Conservation (phyloP, 2,113 vertebrate species). For the Urocitellus parryii region DNA sequence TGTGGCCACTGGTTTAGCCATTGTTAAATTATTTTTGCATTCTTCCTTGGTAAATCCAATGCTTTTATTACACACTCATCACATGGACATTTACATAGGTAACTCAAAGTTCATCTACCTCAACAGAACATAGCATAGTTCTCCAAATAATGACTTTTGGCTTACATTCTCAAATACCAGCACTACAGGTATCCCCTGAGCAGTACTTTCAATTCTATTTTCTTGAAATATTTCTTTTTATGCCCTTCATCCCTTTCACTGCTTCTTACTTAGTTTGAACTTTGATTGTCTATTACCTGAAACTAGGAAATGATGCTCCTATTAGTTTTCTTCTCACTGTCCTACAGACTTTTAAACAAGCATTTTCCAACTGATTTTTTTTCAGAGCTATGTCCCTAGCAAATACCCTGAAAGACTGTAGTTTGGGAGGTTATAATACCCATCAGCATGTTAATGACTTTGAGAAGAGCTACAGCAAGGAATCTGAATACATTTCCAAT, state of each 20-base stretch:
- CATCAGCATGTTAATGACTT: background rate
- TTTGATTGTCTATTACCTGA: background rate
- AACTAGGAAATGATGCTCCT: background rate
- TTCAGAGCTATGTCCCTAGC: background rate
- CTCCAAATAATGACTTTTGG: background rate
- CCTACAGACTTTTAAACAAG: background rate
- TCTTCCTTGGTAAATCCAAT: background rate
- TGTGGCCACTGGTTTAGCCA: background rate
- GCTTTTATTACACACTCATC: background rate
- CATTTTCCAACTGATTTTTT: conserved; percentile 44
- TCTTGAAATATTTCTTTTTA: background rate
- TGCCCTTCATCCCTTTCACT: rapidly evolving
- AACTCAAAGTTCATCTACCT: background rate
- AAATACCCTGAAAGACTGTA: background rate
- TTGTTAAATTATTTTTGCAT: background rate
- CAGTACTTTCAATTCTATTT: background rate
- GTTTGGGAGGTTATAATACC: background rate
- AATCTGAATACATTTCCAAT: background rate
- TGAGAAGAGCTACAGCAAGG: background rate
- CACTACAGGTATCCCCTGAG: background rate
- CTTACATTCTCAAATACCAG: background rate
- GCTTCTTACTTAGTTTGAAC: background rate
- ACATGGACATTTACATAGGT: background rate
- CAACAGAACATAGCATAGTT: background rate
- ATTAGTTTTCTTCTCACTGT: background rate